Evolutionary conservation across 1,140 invertebrate genomes (phyloP).

Genomic region (Zaprionus ornatus): DNA sequence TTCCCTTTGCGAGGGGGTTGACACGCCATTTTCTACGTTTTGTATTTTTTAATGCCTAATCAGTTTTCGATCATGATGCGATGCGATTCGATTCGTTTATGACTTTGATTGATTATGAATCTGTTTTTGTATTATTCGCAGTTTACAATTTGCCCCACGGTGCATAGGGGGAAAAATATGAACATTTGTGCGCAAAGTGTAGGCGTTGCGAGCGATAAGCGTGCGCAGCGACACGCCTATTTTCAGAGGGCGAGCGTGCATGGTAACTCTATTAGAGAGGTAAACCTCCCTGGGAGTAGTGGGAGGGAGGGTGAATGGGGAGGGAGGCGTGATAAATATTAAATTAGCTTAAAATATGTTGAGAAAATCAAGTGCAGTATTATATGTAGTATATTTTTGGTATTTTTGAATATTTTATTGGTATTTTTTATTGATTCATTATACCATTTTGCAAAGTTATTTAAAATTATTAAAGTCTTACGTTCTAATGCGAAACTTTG

Average conservation of each 20-base stretch:
- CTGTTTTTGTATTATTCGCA: conserved; percentile 45
- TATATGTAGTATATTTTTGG: neutral
- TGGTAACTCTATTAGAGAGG: conserved; percentile 25
- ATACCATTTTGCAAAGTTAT: too few relatives aligned
- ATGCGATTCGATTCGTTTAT: conserved; percentile 72
- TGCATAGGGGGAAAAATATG: conserved; percentile 39
- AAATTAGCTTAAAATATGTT: conserved; percentile 5
- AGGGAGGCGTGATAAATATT: neutral
- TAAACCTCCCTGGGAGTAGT: neutral
- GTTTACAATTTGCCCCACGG: conserved; percentile 9
- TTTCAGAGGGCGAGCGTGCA: neutral
- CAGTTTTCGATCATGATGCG: conserved; percentile 35
- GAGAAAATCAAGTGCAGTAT: neutral
- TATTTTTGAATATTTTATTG: neutral
- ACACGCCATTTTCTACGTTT: conserved; percentile 41
- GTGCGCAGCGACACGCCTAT: conserved; percentile 25
- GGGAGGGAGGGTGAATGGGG: neutral
- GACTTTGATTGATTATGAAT: conserved; percentile 83
- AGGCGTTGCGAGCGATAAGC: conserved; percentile 56
- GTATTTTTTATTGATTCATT: neutral
- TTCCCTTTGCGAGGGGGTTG: conserved; percentile 47
- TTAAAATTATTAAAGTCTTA: too few relatives aligned
- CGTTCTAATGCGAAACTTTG: too few relatives aligned
- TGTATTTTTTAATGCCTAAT: conserved; percentile 51
- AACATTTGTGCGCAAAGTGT: conserved; percentile 72